Conservation (phyloP, 2,113 vertebrate species). For the Guaruba guarouba region DNA sequence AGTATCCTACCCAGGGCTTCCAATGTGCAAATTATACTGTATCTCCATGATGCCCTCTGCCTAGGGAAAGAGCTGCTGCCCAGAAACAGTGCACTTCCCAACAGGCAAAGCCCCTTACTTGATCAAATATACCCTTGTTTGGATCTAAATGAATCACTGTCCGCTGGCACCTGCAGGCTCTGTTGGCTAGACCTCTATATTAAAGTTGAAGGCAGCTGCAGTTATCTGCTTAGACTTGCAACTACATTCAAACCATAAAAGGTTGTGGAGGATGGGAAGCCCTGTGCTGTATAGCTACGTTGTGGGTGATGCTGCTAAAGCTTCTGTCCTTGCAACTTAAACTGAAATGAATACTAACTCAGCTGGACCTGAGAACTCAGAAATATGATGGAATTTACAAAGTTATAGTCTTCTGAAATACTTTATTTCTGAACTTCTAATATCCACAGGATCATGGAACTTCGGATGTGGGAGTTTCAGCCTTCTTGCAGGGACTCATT, state of each 20-base stretch:
- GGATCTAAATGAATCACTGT: conserved; percentile 56
- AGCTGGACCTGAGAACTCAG: neutral
- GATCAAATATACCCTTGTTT: conserved; percentile 49
- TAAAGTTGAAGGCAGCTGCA: conserved; percentile 43
- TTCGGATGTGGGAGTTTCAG: neutral
- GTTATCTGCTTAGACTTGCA: conserved; percentile 44
- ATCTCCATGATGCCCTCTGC: neutral
- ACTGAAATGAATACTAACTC: neutral
- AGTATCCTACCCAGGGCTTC: neutral
- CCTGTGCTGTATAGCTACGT: neutral
- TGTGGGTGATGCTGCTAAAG: conserved; percentile 45
- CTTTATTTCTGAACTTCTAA: neutral
- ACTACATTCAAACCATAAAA: neutral
- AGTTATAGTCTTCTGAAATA: neutral
- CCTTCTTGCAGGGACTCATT: neutral
- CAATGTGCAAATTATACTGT: neutral
- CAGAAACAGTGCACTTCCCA: neutral
- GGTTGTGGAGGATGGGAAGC: conserved; percentile 31
- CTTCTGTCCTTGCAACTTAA: conserved; percentile 27
- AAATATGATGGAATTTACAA: neutral
- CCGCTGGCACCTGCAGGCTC: conserved; percentile 50
- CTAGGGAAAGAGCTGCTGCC: neutral
- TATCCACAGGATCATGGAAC: neutral
- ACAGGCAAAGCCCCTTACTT: neutral
- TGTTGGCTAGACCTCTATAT: neutral